Evolutionary conservation across 2,797 vertebrate genomes (phyloP), one percentile per base, ranked within the genome.

Genomic region (Gymnoscopelus braueri): DNA sequence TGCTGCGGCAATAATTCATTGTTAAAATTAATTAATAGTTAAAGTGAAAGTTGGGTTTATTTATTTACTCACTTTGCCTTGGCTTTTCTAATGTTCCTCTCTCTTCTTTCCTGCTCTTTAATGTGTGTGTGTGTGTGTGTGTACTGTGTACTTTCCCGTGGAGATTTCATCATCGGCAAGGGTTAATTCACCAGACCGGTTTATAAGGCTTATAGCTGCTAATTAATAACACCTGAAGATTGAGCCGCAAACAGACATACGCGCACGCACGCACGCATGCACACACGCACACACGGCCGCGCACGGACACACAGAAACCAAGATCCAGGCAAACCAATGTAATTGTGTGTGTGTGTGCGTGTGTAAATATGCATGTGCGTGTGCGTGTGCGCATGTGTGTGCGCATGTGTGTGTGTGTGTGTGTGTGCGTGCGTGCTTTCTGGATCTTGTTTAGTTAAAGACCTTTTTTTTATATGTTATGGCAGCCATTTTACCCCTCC

Each of bases 181-280:
- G 48, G 61, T 44, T 44, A 44, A 44, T 85, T 85, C 60, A 68
- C 66, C 12, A 61, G 65, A 78, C 65, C 78, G 78, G 72, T 84
- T 83, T 70, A 79, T 81, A 72, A 74, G 74, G 65, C 82, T 81
- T 75, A 44, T 44, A 69, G 66, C 75, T 78, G 74, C 74, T 88
- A 85, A 90, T 86, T 89, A 75, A 86, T 78, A 74, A 71, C 67
- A 74, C 60, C 72, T 72, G 67, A 73, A 79, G 78, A 81, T 56
- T 69, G 52, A 58, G 59, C 62, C 13, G 59, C 50, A 77, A 60
- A 66, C 14, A 64, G 39, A 60, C 57, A 35, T 71, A 67, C 49
- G 2, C 49, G 1, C 49, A 50, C 49, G 14, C 12, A 50, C 49
- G 14, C 49, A 50, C 49, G 14, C 49, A 50, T 10, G 14, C 49